phyloP scores from a whole-genome alignment of 2,888 invertebrate species.

The Oxystoma pomonae region DNA sequence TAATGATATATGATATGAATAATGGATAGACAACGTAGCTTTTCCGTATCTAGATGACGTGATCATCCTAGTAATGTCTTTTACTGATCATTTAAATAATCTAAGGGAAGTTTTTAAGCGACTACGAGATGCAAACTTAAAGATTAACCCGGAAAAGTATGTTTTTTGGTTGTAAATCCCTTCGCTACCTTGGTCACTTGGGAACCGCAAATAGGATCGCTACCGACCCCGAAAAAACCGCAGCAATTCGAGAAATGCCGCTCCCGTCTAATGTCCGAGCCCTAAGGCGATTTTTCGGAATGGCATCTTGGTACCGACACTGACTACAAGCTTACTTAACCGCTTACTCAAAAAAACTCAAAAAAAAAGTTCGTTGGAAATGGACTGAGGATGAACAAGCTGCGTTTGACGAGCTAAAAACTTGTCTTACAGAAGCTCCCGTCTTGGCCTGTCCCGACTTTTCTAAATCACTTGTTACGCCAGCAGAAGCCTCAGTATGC shows the following conservation, averaged over 20 bases:
- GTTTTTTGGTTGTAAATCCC: neutral
- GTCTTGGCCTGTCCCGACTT: neutral
- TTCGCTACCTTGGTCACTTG: neutral
- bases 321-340: neutral
- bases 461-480: neutral
- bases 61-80: too few species aligned
- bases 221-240: neutral
- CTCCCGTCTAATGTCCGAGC: too few species aligned
- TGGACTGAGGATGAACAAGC: too few species aligned
- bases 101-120: neutral
- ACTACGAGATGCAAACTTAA: neutral
- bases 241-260: too few species aligned
- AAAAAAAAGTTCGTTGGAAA: too few species aligned
- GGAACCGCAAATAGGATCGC: neutral
- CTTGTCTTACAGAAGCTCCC: neutral
- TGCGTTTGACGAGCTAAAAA: neutral
- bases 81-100: too few species aligned
- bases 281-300: too few species aligned
- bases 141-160: neutral
- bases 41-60: too few species aligned
- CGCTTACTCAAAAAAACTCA: neutral
- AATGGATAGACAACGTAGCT: too few species aligned
- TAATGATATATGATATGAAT: too few species aligned
- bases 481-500: neutral
- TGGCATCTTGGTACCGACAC: too few species aligned